Evolutionary conservation across 2,797 vertebrate species (phyloP).

Genomic region (Malacoctenus gilli): DNA sequence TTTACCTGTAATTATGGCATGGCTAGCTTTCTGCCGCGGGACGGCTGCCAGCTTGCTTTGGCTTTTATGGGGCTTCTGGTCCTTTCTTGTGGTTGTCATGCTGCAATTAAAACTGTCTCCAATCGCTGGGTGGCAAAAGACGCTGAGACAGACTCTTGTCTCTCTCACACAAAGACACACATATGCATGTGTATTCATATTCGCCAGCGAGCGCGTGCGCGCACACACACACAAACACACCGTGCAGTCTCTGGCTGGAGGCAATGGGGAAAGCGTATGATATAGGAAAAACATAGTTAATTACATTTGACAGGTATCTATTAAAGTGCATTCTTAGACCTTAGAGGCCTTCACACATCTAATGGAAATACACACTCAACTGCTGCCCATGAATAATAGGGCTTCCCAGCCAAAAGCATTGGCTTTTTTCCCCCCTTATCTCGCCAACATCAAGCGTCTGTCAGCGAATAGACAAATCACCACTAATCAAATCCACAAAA

Average conservation of each 20-base stretch:
- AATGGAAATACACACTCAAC: constrained; percentile 82
- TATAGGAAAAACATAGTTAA: constrained; percentile 98
- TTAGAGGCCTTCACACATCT: constrained; percentile 83
- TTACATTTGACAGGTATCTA: constrained; percentile 97
- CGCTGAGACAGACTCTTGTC: constrained; percentile 87
- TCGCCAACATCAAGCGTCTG: constrained; percentile 72
- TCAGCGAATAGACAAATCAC: constrained; percentile 77
- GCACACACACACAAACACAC: constrained; percentile 67
- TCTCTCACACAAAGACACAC: constrained; percentile 73
- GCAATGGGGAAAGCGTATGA: constrained; percentile 90
- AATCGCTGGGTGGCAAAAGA: constrained; percentile 94
- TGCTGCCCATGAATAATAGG: constrained; percentile 79
- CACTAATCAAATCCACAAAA: constrained; percentile 76
- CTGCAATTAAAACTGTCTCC: constrained; percentile 96
- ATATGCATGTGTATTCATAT: constrained; percentile 67
- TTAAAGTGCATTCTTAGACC: constrained; percentile 87
- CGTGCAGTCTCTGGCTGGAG: constrained; percentile 89
- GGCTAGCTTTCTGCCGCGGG: constrained; percentile 92
- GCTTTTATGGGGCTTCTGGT: constrained; percentile 95
- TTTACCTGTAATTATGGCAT: constrained; percentile 97
- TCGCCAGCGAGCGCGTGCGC: constrained; percentile 53
- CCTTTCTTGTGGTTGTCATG: constrained; percentile 96
- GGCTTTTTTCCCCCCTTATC: constrained; percentile 65
- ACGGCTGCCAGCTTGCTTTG: constrained; percentile 91
- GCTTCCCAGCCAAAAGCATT: constrained; percentile 68